Evolutionary conservation across 2,113 vertebrate species (phyloP).

Genomic region (Cephalopholis sonnerati): DNA sequence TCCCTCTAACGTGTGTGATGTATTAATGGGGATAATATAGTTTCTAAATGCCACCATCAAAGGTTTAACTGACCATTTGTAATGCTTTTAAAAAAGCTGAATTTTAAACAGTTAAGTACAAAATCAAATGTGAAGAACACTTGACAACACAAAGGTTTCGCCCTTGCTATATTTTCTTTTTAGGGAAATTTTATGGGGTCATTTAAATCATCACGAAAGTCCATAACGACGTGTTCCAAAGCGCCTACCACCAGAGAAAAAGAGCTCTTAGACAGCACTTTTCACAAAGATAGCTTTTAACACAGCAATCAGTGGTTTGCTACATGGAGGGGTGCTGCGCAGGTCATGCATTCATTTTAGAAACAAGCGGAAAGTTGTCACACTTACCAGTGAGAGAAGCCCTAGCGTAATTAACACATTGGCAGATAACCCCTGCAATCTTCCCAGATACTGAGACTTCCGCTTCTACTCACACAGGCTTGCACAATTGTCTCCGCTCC

Average conservation of each 20-base stretch:
- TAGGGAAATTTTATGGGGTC: slow-evolving; percentile 56
- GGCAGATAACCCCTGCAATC: slow-evolving; percentile 80
- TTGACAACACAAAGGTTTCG: slow-evolving; percentile 56
- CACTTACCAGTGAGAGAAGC: slow-evolving; percentile 66
- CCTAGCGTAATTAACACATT: slow-evolving; percentile 76
- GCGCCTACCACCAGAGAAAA: slow-evolving; percentile 46
- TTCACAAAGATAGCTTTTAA: slow-evolving; percentile 74
- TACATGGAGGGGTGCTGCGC: slow-evolving; percentile 44
- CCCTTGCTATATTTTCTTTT: slow-evolving; percentile 55
- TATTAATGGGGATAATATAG: slow-evolving; percentile 24
- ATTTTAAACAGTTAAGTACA: slow-evolving; percentile 47
- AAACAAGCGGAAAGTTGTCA: slow-evolving; percentile 71
- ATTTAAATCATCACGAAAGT: slow-evolving; percentile 61
- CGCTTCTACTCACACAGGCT: slow-evolving; percentile 62
- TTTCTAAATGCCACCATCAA: slow-evolving; percentile 15
- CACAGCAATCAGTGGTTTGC: slow-evolving; percentile 70
- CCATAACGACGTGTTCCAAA: slow-evolving; percentile 62
- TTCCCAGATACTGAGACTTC: slow-evolving; percentile 69
- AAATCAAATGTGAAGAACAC: slow-evolving; percentile 50
- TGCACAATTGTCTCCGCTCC: slow-evolving; percentile 70
- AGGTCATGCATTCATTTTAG: slow-evolving; percentile 78
- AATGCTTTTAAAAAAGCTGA: slow-evolving; percentile 49
- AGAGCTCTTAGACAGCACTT: slow-evolving; percentile 73
- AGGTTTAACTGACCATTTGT: slow-evolving; percentile 30
- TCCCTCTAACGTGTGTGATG: slow-evolving; percentile 4